Conservation (phyloP, 1,140 invertebrate genomes). For the Melanaphis sacchari region DNA sequence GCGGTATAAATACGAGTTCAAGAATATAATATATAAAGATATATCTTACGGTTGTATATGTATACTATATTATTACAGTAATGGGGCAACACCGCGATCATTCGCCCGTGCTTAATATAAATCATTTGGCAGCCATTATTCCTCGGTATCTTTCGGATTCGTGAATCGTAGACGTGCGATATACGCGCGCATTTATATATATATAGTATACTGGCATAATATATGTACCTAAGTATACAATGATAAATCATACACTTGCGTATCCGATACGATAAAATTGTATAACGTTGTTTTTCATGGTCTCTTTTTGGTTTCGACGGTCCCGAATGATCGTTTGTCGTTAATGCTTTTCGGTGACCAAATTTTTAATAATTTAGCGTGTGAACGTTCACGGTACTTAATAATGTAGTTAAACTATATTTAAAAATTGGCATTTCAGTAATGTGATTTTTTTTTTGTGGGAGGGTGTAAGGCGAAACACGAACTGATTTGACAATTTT, state of each 20-base stretch:
- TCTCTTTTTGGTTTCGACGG: neutral
- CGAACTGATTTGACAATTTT: neutral
- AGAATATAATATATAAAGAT: neutral
- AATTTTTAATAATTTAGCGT: neutral
- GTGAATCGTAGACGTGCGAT: neutral
- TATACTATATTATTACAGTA: slow-evolving; percentile 5
- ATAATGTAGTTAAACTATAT: neutral
- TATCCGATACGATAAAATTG: neutral
- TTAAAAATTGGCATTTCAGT: neutral
- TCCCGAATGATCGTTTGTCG: neutral
- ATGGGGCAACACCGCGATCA: neutral
- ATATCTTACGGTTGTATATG: neutral
- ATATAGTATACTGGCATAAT: neutral
- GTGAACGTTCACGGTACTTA: neutral
- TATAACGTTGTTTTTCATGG: neutral
- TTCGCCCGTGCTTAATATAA: neutral
- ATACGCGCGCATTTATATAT: neutral
- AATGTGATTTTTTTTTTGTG: neutral
- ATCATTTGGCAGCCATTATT: slow-evolving; percentile 29
- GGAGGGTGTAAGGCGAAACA: neutral
- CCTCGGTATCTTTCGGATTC: slow-evolving; percentile 23
- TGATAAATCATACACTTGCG: neutral
- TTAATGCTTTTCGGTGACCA: neutral
- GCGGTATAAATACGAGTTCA: neutral
- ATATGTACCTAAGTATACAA: neutral